Conservation (phyloP, 2,113 vertebrate species). For the Tetrax tetrax region DNA sequence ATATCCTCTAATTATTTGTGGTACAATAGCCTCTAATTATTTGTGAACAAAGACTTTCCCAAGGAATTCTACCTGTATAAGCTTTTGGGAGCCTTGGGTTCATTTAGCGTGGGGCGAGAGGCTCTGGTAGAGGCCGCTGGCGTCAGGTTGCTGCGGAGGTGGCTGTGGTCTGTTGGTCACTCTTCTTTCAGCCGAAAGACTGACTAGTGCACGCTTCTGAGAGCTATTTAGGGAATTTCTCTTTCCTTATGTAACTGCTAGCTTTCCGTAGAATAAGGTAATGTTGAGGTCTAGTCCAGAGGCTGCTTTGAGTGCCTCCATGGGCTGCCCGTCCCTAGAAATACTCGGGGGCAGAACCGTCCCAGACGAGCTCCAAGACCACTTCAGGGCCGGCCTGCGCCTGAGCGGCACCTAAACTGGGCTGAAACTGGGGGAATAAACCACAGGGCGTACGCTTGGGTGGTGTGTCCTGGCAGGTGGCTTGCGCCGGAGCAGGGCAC, state of each 20-base stretch:
- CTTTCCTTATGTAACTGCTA: neutral
- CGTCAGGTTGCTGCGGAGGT: neutral
- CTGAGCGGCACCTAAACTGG: neutral
- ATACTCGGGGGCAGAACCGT: neutral
- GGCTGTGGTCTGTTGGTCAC: rapidly evolving
- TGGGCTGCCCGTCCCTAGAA: neutral
- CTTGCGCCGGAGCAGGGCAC: rapidly evolving
- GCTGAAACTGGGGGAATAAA: neutral
- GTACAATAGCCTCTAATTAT: neutral
- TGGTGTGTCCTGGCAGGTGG: neutral
- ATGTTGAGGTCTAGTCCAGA: neutral
- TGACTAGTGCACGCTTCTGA: neutral
- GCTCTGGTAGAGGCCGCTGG: neutral
- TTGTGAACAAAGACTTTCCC: neutral
- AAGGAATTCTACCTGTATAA: neutral
- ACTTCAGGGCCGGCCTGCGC: neutral
- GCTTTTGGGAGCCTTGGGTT: neutral
- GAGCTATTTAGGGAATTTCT: neutral
- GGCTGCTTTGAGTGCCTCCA: neutral
- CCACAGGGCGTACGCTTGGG: rapidly evolving
- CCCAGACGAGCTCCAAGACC: neutral
- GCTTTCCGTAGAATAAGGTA: neutral
- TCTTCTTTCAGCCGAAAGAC: neutral
- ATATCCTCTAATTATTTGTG: neutral
- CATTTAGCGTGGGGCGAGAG: neutral